These are phyloP conservation scores for Nomada lathburiana DNA, from an alignment of 2,888 invertebrate species.

Conservation along the genomic window DNA sequence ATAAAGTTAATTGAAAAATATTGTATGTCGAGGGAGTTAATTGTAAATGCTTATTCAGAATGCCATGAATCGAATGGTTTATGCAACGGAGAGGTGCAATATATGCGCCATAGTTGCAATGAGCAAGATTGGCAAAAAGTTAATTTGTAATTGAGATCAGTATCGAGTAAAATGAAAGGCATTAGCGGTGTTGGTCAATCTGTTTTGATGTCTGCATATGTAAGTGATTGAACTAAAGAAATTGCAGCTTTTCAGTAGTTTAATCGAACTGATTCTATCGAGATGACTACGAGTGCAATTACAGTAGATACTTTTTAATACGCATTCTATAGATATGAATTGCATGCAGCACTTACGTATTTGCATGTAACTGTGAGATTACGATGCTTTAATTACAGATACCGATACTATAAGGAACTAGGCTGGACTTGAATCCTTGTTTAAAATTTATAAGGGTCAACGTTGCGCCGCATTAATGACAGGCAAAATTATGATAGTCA, in stretches of 20 bases:
- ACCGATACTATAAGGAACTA: not conserved
- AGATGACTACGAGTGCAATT: not conserved
- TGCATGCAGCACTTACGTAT: not conserved
- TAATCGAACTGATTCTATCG: too few species aligned
- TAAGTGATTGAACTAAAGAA: too few species aligned
- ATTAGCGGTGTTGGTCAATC: not conserved
- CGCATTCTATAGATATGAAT: not conserved
- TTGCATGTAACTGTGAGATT: not conserved
- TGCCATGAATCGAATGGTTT: not conserved
- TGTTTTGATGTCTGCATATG: not conserved
- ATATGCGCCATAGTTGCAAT: not conserved
- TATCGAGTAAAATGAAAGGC: not conserved
- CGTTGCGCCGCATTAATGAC: too few species aligned
- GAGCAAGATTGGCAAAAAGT: not conserved
- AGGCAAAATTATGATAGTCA: too few species aligned
- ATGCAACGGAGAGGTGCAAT: not conserved
- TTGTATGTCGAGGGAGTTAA: not conserved
- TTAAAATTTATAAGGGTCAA: too few species aligned
- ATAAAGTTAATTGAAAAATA: not conserved
- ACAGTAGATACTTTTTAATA: not conserved
- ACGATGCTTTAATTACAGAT: too few species aligned
- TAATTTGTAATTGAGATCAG: not conserved
- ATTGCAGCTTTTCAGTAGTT: too few species aligned
- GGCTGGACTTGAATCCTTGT: not conserved
- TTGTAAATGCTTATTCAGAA: not conserved